Conservation (phyloP, 2,888 invertebrate species). For the Lapara coniferarum region DNA sequence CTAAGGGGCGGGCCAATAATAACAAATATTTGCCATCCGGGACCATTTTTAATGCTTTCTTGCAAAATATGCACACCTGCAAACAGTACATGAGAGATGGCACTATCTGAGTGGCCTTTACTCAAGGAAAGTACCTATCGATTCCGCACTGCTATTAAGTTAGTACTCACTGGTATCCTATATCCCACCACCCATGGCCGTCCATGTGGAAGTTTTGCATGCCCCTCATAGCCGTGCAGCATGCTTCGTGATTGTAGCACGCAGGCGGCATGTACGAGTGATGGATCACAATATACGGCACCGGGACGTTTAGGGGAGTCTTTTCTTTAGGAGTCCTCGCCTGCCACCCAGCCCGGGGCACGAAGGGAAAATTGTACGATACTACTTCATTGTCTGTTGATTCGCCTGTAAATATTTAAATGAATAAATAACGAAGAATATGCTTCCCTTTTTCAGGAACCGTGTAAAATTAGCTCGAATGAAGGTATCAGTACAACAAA, state of each 20-base stretch:
- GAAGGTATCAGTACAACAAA: too few species aligned
- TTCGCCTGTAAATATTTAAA: constrained; percentile 33
- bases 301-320: constrained; percentile 80
- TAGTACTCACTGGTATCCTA: constrained; percentile 80
- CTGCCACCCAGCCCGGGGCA: constrained; percentile 83
- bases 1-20: too few species aligned
- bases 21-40: too few species aligned
- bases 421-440: not conserved
- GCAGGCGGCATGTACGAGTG: constrained; percentile 86
- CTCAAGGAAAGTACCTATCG: too few species aligned
- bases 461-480: too few species aligned
- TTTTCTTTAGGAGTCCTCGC: constrained; percentile 79
- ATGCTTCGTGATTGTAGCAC: constrained; percentile 79
- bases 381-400: constrained; percentile 57
- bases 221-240: constrained; percentile 83
- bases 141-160: too few species aligned
- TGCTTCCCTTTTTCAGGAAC: too few species aligned
- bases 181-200: constrained; percentile 85
- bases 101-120: too few species aligned
- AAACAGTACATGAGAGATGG: too few species aligned
- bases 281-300: constrained; percentile 88
- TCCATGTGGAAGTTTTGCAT: constrained; percentile 87
- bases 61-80: too few species aligned
- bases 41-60: too few species aligned
- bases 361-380: constrained; percentile 61